Base-by-base conservation (phyloP, 2,113 vertebrate genomes). In the Equus przewalskii region DNA sequence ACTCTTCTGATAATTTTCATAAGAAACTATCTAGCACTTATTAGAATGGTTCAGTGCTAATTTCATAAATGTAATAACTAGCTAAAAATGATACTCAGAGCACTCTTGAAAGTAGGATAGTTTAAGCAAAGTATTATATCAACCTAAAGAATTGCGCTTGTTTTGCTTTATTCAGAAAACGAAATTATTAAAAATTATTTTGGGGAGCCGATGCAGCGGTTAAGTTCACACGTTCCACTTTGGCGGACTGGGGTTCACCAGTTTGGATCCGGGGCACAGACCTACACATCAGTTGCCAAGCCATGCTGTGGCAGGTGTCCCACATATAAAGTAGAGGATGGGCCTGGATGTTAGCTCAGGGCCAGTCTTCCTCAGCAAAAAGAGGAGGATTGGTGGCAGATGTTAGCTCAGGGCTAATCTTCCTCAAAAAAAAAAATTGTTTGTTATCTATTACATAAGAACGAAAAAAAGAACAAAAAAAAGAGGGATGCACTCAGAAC, bases 1-100 rank as follows among this genome's bases (percentile, higher is more conserved):
- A 16, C 44, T 86, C 26, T 89, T 92, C 72, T 93, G 78, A 83
- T 89, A 51, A 92, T 93, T 86, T 96, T 86, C 69, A 70, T 94
- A 91, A 92, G 73, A 89, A 86, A 91, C 21, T 82, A 22, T 54
- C 65, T 54, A 58, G 62, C 44, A 89, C 28, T 83, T 91, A 85
- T 7, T 33, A 92, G 58, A 89, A 51, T 33, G 14, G 65, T 65
- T 93, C 65, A 49, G 56, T 44, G 64, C 33, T 94, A 94, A 93
- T 51, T 89, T 65, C 14, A 84, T 69, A 96, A 87, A 85, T 62
- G 51, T 21, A 58, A 90, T 65, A 76, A 89, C 41, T 22, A 92
- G 75, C 67, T 82, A 58, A 76, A 79, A 89, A 69, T 91, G 75
- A 51, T n/a, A 86, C 12, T 76, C 26, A 93, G 60, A 91, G 15